phyloP scores from a whole-genome alignment of 2,888 invertebrate genomes.

The Rotaria magnacalcarata region DNA sequence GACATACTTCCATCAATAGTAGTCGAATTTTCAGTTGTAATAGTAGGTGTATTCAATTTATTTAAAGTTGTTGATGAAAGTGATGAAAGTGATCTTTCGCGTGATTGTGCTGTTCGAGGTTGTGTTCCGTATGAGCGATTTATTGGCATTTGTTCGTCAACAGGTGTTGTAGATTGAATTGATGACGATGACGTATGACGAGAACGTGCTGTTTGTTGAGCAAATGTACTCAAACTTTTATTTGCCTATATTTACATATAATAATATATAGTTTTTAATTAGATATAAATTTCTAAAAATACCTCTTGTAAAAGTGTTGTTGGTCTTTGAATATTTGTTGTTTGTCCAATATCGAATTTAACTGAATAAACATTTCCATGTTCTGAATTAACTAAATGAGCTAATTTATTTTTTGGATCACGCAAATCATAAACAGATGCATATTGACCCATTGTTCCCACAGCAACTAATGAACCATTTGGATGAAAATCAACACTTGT shows the following conservation, averaged over 20 bases:
- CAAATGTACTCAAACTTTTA: conserved; percentile 21
- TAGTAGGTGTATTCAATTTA: background rate
- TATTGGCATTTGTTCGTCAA: background rate
- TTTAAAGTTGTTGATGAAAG: background rate
- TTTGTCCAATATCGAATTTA: background rate
- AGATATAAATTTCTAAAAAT: background rate
- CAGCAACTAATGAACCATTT: conserved; percentile 29
- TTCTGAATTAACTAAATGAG: background rate
- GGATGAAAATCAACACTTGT: conserved; percentile 30
- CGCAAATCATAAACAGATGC: conserved; percentile 3
- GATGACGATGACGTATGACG: conserved; percentile 30
- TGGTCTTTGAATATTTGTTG: background rate
- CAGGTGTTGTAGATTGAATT: background rate
- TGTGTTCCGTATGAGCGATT: background rate
- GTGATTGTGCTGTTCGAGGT: conserved; percentile 22
- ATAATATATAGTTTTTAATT: too few relatives aligned
- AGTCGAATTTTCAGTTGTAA: background rate
- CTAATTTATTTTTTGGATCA: background rate
- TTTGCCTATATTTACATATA: background rate
- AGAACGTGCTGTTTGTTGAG: conserved; percentile 21
- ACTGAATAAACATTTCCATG: conserved; percentile 26
- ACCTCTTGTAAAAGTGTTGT: conserved; percentile 23
- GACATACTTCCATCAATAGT: background rate
- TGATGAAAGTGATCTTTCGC: background rate
- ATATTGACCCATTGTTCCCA: conserved; percentile 9